Evolutionary conservation across 2,113 vertebrate genomes (phyloP), one percentile per base, ranked within the genome.

Genomic region (Cryptomyrus ogoouensis): DNA sequence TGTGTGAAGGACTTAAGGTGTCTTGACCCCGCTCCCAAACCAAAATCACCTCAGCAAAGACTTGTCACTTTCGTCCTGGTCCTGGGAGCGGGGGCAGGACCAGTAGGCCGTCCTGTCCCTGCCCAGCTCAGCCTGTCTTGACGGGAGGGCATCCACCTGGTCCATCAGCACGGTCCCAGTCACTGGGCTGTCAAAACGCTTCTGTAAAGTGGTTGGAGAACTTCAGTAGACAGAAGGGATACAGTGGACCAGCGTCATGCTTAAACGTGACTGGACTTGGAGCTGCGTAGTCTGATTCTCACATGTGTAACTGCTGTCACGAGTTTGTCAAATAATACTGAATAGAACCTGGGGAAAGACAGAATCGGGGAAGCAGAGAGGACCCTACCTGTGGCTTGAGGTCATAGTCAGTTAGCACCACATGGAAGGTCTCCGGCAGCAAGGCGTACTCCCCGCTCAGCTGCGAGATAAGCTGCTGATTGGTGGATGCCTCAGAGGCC

Each of bases 321-420:
- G n/a, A 49, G 27, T 21, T 13, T 19, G 13, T 86, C 84, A 86
- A n/a, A 27, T 70, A 31, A 70, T 12, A 70, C 27, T 31, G 27
- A 35, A 19, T 77, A 17, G 4, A 39, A 7, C 74, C 35, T 42
- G 35, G 74, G 35, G 74, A 80, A 42, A 7, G 35, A 70, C 27
- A 13, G 83, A 27, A 85, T 19, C 13, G 9, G 3, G 50, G 39
- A 15, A 46, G 49, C 52, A 88, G 21, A 44, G 13, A 77, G 21
- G 19, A 4, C 24, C 93, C 95, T 91, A 96, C 96, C 3, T 90
- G 91, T 58, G 93, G 91, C 84, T 91, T 94, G 52, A 96, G 92
- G 92, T 97, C 96, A 47, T 96, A 96, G 92, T 97, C 96, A 2
- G 94, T 95, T 91, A 97, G 83, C 1, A 94, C 94, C 95, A 96